Evolutionary conservation across 2,797 vertebrate species (phyloP).

Genomic region (Apodemus agrarius): DNA sequence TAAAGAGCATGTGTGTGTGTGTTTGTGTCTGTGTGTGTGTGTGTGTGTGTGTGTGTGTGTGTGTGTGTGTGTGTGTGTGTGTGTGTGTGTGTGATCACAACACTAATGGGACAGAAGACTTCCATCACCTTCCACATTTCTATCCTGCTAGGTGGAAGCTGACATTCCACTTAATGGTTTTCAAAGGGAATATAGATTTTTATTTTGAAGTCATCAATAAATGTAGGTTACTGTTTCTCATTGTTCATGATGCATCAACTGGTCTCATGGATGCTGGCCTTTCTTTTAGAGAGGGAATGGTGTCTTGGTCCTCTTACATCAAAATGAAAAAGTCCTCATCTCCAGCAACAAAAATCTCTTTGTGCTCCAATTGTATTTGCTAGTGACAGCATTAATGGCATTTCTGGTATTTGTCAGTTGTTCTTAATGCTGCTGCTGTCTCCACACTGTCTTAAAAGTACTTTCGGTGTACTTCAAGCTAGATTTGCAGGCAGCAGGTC

Average conservation of each 20-base stretch:
- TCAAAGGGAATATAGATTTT: neutral
- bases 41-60: neutral
- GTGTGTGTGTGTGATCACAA: neutral
- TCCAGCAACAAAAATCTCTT: neutral
- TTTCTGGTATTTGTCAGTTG: neutral
- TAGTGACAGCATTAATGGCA: neutral
- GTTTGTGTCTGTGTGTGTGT: too few species aligned
- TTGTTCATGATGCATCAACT: neutral
- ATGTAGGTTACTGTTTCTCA: neutral
- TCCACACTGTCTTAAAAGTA: neutral
- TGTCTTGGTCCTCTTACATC: neutral
- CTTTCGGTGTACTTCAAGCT: neutral
- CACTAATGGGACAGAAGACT: neutral
- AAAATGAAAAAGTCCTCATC: neutral
- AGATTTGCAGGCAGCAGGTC: neutral
- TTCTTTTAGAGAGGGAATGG: neutral
- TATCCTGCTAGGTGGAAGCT: neutral
- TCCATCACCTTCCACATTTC: neutral
- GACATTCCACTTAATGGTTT: neutral
- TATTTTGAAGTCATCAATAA: neutral
- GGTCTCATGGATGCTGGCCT: neutral
- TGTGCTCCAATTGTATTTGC: neutral
- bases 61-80: neutral
- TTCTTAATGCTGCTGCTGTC: neutral
- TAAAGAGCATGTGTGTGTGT: too few species aligned